phyloP scores from a whole-genome alignment of 1,140 invertebrate species.

The Sinella curviseta region DNA sequence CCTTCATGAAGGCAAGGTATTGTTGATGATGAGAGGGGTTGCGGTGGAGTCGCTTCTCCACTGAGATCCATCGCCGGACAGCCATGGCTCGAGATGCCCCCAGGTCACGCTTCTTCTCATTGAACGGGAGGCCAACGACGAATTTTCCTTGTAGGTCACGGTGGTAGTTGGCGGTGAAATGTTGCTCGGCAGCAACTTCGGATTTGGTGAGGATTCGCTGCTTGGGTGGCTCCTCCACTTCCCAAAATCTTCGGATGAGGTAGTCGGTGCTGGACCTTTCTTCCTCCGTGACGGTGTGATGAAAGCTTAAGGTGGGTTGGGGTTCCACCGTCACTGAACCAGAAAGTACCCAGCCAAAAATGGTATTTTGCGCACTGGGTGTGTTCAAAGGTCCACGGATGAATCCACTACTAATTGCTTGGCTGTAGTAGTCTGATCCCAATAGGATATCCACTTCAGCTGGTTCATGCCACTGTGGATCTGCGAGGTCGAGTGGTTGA shows the following conservation, averaged over 20 bases:
- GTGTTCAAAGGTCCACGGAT: not conserved
- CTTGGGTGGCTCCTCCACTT: slow-evolving; percentile 43
- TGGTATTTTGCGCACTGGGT: not conserved
- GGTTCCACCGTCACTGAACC: not conserved
- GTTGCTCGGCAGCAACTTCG: slow-evolving; percentile 44
- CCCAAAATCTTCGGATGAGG: slow-evolving; percentile 51
- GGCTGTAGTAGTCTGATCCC: not conserved
- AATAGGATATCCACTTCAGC: not conserved
- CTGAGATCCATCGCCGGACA: not conserved
- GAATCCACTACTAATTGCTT: not conserved
- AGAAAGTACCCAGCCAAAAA: not conserved
- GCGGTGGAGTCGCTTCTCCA: not conserved
- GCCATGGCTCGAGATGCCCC: slow-evolving; percentile 33
- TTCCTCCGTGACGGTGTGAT: not conserved
- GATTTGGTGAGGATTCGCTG: not conserved
- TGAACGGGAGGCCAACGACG: slow-evolving; percentile 50
- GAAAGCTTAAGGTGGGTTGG: not conserved
- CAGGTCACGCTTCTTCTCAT: slow-evolving; percentile 34
- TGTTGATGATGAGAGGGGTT: not conserved
- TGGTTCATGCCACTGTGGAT: not conserved
- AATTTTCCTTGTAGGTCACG: slow-evolving; percentile 45
- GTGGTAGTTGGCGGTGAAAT: slow-evolving; percentile 37
- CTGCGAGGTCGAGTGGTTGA: not conserved
- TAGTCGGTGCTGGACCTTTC: not conserved
- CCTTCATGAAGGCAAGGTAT: slow-evolving; percentile 51